A percentile compares a stretch with the other conserved stretches of the same genome.
These are phyloP conservation scores for Lasioglossum marginatum DNA, from an alignment of 2,888 invertebrate genomes.

Conservation along the genomic window DNA sequence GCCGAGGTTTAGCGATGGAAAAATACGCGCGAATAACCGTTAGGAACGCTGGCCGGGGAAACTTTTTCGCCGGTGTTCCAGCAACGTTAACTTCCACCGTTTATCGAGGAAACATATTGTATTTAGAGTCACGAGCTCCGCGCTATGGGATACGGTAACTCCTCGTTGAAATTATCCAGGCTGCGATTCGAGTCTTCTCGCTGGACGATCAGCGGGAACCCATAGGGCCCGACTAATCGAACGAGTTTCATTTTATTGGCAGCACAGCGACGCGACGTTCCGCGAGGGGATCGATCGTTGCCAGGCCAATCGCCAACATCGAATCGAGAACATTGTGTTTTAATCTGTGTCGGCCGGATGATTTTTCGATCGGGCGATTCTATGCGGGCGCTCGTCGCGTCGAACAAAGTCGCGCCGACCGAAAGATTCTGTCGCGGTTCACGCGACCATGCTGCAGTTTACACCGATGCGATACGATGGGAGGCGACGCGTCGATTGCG, in stretches of 20 bases:
- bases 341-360: conserved; percentile 7
- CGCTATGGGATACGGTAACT: conserved; percentile 39
- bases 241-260: conserved; percentile 2
- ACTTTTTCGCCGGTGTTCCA: conserved; percentile 49
- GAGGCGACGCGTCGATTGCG: neutral
- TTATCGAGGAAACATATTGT: conserved; percentile 58
- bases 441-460: neutral
- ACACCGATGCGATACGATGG: neutral
- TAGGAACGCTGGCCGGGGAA: conserved; percentile 30
- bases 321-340: conserved; percentile 6
- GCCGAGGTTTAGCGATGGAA: conserved; percentile 1
- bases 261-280: neutral
- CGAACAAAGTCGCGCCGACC: neutral
- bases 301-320: neutral
- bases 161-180: neutral
- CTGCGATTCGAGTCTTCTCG: neutral
- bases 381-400: neutral
- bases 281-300: conserved; percentile 3
- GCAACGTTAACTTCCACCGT: conserved; percentile 38
- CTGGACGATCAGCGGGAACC: neutral
- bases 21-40: conserved; percentile 36
- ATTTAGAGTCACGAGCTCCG: conserved; percentile 16
- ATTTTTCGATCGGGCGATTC: neutral
- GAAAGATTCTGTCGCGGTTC: neutral
- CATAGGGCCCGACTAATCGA: neutral